These are phyloP conservation scores for Apotomis turbidana DNA, from an alignment of 2,888 invertebrate genomes.

Conservation along the genomic window DNA sequence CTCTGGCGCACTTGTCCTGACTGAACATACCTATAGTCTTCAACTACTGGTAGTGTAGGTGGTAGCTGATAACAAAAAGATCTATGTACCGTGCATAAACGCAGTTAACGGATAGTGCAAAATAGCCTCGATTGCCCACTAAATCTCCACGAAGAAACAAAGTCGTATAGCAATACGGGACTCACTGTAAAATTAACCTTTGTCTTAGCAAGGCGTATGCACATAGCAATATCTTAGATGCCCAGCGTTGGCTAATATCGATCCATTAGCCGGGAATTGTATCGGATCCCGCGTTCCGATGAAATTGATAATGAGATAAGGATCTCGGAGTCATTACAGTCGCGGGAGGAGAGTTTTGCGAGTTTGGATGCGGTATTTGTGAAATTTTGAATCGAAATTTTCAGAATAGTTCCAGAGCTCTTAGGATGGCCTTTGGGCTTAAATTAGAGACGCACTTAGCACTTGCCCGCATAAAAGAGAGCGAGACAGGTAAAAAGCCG, in stretches of 20 bases:
- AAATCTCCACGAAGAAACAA: neutral
- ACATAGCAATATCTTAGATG: constrained; percentile 54
- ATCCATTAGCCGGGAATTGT: constrained; percentile 69
- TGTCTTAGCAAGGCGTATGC: neutral
- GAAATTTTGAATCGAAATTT: neutral
- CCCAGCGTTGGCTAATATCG: constrained; percentile 66
- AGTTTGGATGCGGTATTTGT: constrained; percentile 54
- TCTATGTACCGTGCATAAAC: too few species aligned
- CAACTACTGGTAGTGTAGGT: too few species aligned
- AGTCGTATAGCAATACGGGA: neutral
- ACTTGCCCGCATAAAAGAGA: too few species aligned
- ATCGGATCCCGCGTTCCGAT: constrained; percentile 74
- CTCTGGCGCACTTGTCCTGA: too few species aligned
- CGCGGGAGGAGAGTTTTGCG: constrained; percentile 46
- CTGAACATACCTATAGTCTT: too few species aligned
- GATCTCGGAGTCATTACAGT: constrained; percentile 67
- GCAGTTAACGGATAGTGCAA: too few species aligned
- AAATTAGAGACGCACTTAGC: too few species aligned
- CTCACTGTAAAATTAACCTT: too few species aligned
- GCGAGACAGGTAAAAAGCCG: too few species aligned
- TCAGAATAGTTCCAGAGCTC: neutral
- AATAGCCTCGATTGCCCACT: too few species aligned
- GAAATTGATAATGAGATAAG: constrained; percentile 79
- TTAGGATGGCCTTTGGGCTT: too few species aligned
- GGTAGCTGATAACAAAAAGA: too few species aligned